A percentile compares a stretch with the other conserved stretches of the same genome.
These are phyloP conservation scores for Hemithea aestivaria DNA, from an alignment of 2,888 invertebrate species.

Conservation along the genomic window DNA sequence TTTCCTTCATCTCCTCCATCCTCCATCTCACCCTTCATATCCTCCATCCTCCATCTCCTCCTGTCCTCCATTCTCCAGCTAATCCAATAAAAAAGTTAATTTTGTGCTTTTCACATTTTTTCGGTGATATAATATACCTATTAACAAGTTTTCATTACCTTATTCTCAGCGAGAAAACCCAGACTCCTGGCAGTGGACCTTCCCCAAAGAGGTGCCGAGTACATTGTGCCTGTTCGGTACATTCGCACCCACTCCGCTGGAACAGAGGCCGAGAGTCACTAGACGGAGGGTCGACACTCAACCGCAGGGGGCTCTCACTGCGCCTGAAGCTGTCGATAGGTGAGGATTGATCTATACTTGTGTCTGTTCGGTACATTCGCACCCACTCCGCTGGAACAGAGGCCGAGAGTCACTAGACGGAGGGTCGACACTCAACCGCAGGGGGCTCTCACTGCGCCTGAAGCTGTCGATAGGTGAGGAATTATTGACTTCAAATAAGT, in stretches of 20 bases:
- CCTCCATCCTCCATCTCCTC: too few relatives aligned
- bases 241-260: conserved; percentile 55
- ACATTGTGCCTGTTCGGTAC: conserved; percentile 65
- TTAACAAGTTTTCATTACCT: not conserved
- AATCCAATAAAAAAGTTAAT: too few relatives aligned
- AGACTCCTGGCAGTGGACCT: conserved; percentile 46
- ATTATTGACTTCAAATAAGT: not conserved
- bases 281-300: conserved; percentile 41
- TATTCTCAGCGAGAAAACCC: conserved; percentile 47
- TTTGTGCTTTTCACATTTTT: too few relatives aligned
- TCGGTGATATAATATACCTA: too few relatives aligned
- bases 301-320: conserved; percentile 56
- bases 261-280: conserved; percentile 41
- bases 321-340: conserved; percentile 72
- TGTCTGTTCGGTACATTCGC: conserved; percentile 56
- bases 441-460: conserved; percentile 67
- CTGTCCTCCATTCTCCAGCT: too few relatives aligned
- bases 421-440: conserved; percentile 45
- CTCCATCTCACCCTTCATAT: too few relatives aligned
- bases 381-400: conserved; percentile 47
- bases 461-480: conserved; percentile 65
- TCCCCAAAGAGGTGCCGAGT: conserved; percentile 52
- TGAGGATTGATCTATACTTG: conserved; percentile 20
- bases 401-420: conserved; percentile 39
- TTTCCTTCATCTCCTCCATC: too few relatives aligned